A percentile compares a stretch with the other conserved stretches of the same genome.
These are phyloP conservation scores for Caenorhabditis wallacei DNA, from an alignment of 2,888 invertebrate species.

Conservation along the genomic window DNA sequence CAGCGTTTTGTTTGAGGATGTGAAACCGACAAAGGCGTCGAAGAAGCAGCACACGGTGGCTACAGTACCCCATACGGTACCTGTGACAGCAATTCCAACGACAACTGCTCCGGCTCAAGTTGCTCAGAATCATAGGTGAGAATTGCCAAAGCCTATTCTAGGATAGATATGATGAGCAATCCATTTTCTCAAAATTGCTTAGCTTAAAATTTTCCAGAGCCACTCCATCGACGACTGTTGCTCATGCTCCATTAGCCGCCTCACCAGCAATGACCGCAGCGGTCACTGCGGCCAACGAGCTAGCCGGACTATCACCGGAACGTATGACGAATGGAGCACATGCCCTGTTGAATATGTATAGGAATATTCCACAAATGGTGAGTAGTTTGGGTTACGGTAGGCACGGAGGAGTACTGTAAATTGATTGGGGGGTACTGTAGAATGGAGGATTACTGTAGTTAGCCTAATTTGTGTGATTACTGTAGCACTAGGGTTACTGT, in stretches of 20 bases:
- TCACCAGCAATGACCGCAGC: slow-evolving; percentile 14
- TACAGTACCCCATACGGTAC: neutral
- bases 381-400: neutral
- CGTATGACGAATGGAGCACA: slow-evolving; percentile 15
- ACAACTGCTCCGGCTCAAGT: slow-evolving; percentile 8
- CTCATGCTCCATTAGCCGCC: slow-evolving; percentile 24
- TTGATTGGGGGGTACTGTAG: no score
- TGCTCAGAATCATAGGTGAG: neutral
- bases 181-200: no score
- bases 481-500: no score
- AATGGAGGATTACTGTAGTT: no score
- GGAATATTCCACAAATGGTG: slow-evolving; percentile 28
- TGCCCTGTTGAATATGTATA: slow-evolving; percentile 17
- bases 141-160: no score
- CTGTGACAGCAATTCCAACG: slow-evolving; percentile 8
- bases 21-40: slow-evolving; percentile 27
- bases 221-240: slow-evolving; percentile 39
- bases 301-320: slow-evolving; percentile 44
- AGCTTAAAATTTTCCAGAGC: no score
- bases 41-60: neutral
- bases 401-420: neutral
- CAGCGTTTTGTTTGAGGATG: slow-evolving; percentile 31
- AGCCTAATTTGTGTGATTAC: no score
- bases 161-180: no score
- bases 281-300: slow-evolving; percentile 33